Evolutionary conservation across 2,113 vertebrate genomes (phyloP).

Genomic region (Cololabis saira): DNA sequence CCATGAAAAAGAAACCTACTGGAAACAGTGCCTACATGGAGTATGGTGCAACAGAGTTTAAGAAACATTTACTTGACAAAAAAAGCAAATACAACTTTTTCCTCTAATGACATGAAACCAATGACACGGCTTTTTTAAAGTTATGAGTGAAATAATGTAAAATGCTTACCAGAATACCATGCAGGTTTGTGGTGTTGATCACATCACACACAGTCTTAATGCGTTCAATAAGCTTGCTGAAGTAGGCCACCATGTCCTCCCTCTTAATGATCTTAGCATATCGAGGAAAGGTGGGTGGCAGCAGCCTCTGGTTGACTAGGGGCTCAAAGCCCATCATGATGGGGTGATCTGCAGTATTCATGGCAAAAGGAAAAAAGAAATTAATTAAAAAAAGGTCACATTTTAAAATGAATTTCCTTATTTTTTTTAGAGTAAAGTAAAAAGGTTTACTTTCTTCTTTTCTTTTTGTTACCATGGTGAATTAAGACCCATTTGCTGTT

Average conservation of each 20-base stretch:
- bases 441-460: too few relatives aligned
- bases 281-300: slow-evolving; percentile 97
- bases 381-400: not conserved
- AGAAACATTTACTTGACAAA: not conserved
- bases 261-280: slow-evolving; percentile 99
- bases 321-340: slow-evolving; percentile 99
- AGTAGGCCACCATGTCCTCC: slow-evolving; percentile 98
- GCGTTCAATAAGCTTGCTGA: slow-evolving; percentile 95
- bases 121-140: not conserved
- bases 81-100: not conserved
- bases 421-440: too few relatives aligned
- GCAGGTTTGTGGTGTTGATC: slow-evolving; percentile 95
- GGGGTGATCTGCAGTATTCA: slow-evolving; percentile 88
- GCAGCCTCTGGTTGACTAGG: slow-evolving; percentile 96
- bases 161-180: slow-evolving; percentile 92
- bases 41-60: too few relatives aligned
- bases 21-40: not conserved
- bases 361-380: not conserved
- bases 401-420: too few relatives aligned
- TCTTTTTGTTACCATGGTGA: too few relatives aligned
- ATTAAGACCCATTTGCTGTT: not conserved
- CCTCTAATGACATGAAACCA: too few relatives aligned
- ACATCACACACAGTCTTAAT: slow-evolving; percentile 98
- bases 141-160: not conserved
- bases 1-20: not conserved